A percentile compares a stretch with the other conserved stretches of the same genome.
phyloP scores from a whole-genome alignment of 2,888 invertebrate genomes.

The Tillus elongatus region DNA sequence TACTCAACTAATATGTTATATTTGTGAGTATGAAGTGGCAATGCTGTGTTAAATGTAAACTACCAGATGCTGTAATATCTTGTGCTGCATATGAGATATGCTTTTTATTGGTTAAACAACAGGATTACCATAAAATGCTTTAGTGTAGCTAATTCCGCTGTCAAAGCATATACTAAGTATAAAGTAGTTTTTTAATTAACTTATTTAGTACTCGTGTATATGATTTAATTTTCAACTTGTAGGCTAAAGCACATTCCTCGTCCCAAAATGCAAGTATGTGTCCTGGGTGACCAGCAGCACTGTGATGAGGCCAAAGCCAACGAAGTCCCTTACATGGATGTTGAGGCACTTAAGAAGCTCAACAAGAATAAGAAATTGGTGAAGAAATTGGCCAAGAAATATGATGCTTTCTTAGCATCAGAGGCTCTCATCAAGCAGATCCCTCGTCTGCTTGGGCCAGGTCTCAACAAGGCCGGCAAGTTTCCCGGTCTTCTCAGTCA shows the following conservation, averaged over 20 bases:
- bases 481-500: constrained; percentile 98
- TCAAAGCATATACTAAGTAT: too few species aligned
- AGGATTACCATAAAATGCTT: too few species aligned
- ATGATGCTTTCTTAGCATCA: constrained; percentile 97
- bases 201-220: too few species aligned
- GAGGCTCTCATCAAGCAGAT: constrained; percentile 99
- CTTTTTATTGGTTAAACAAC: too few species aligned
- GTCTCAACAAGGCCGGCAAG: constrained; percentile 99
- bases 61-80: too few species aligned
- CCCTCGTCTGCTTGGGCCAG: constrained; percentile 95
- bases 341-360: constrained; percentile 95
- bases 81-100: too few species aligned
- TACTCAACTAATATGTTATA: too few species aligned
- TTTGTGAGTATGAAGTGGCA: too few species aligned
- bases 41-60: too few species aligned
- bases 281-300: constrained; percentile 98
- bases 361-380: constrained; percentile 99
- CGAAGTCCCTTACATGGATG: constrained; percentile 92
- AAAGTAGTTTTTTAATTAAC: too few species aligned
- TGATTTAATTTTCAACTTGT: too few species aligned
- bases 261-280: constrained; percentile 97
- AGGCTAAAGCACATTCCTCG: constrained; percentile 97
- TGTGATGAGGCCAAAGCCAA: constrained; percentile 95
- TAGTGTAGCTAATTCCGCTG: too few species aligned
- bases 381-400: constrained; percentile 94